Conservation (phyloP, 2,113 vertebrate species). For the Peromyscus maniculatus region DNA sequence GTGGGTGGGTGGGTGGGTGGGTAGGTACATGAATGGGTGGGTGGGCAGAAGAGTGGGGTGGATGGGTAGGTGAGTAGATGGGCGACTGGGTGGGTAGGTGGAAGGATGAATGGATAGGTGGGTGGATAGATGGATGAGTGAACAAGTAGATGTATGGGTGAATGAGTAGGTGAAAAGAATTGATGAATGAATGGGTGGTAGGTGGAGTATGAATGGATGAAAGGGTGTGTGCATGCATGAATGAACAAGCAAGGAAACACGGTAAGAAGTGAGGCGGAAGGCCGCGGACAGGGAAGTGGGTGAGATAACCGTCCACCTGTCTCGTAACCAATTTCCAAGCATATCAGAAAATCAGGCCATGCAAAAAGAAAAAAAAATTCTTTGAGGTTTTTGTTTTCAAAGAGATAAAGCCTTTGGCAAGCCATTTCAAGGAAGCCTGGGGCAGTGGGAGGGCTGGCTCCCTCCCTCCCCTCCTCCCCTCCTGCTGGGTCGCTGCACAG, state of each 20-base stretch:
- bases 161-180: not conserved
- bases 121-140: no score
- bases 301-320: not conserved
- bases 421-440: constrained; percentile 53
- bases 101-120: not conserved
- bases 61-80: not conserved
- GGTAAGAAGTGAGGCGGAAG: not conserved
- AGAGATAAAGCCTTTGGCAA: constrained; percentile 76
- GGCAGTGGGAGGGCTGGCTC: constrained; percentile 58
- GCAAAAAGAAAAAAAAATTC: constrained; percentile 57
- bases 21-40: not conserved
- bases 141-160: not conserved
- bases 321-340: constrained; percentile 38
- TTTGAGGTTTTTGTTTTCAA: constrained; percentile 67
- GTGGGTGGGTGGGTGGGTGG: not conserved
- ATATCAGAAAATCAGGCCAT: constrained; percentile 74
- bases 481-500: not conserved
- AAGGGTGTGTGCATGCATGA: not conserved
- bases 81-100: not conserved
- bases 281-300: not conserved
- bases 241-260: not conserved
- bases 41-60: no score
- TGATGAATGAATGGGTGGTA: not conserved
- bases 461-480: not conserved
- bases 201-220: not conserved